Percentiles rank a stretch among this genome's conserved stretches.
These are phyloP conservation scores for Euphydryas editha DNA, from an alignment of 2,888 invertebrate genomes.

Conservation along the genomic window DNA sequence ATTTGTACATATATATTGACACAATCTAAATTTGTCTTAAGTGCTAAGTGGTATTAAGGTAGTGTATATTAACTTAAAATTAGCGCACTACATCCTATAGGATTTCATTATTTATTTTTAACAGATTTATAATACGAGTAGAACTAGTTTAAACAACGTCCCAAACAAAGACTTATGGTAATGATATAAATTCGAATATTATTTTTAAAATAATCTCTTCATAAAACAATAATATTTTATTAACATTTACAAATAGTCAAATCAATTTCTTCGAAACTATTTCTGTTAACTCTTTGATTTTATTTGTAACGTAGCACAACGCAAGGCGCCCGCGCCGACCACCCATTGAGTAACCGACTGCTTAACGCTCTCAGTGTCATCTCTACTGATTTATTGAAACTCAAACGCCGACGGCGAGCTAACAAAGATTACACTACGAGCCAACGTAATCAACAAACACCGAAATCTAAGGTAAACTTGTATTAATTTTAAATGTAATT, in stretches of 20 bases:
- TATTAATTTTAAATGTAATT: neutral
- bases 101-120: too few species aligned
- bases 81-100: too few species aligned
- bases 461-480: neutral
- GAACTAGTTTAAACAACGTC: too few species aligned
- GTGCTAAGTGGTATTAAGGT: too few species aligned
- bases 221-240: conserved; percentile 13
- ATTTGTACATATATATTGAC: too few species aligned
- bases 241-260: conserved; percentile 24
- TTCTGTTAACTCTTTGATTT: conserved; percentile 65
- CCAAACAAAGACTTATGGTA: too few species aligned
- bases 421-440: conserved; percentile 52
- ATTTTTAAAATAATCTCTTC: neutral
- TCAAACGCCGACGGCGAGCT: conserved; percentile 59
- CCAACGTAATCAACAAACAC: conserved; percentile 43
- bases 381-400: conserved; percentile 80
- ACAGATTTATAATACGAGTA: too few species aligned
- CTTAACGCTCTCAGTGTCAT: conserved; percentile 77
- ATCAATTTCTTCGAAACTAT: conserved; percentile 43
- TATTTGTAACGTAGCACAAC: conserved; percentile 71
- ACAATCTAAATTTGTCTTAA: too few species aligned
- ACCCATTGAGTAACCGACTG: conserved; percentile 79
- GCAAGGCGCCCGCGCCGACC: conserved; percentile 73
- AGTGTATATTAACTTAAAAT: too few species aligned
- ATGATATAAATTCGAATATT: neutral